Base-by-base conservation (phyloP, 1,140 invertebrate genomes). In the Drosophila gunungcola region DNA sequence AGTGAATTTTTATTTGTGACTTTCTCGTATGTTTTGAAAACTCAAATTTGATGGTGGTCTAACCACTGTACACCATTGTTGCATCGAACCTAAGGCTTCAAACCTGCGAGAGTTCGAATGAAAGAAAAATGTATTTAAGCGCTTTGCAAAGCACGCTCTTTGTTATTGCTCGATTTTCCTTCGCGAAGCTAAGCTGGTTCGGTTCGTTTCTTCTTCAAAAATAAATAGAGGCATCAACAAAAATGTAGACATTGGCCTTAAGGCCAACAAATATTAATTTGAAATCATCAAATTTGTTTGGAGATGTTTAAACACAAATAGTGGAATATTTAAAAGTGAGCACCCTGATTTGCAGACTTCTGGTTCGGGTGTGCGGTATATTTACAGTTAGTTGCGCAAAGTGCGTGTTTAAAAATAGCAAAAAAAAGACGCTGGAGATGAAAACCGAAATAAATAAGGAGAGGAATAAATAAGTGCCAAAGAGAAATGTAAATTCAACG, bases 301-400 rank as follows among this genome's bases (percentile, higher is more conserved):
- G 0, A 3, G 16, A 32, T 13, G 32, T 12, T 42, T 2, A 41
- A 10, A 11, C 7, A 21, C 12, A 13, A 12, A 2, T 21, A 2
- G 10, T 13, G 6, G 4, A 16, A 32, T 13, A 25, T 12, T 60
- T 34, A 1, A 21, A 27, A 4, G 12, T n/a, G 11, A 21, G 25
- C 10, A 41, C 12, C 9, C 4, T 39, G 32, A 13, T 13, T 60
- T 27, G 56, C 29, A 49, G 60, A 49, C 13, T 38, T n/a, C n/a
- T 39, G 34, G 61, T 76, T 42, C 55, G 49, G 73, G 41, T 42
- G 56, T 61, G 55, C 58, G 57, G 65, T 45, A 51, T 62, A 79
- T 65, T 73, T 79, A 88, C 82, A 69, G 80, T 89, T 83, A 83
- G 84, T 88, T 70, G 65, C 82, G 78, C 82, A 74, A 82, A 78